phyloP scores from a whole-genome alignment of 2,113 vertebrate species.

The Oreocharis arfaki region DNA sequence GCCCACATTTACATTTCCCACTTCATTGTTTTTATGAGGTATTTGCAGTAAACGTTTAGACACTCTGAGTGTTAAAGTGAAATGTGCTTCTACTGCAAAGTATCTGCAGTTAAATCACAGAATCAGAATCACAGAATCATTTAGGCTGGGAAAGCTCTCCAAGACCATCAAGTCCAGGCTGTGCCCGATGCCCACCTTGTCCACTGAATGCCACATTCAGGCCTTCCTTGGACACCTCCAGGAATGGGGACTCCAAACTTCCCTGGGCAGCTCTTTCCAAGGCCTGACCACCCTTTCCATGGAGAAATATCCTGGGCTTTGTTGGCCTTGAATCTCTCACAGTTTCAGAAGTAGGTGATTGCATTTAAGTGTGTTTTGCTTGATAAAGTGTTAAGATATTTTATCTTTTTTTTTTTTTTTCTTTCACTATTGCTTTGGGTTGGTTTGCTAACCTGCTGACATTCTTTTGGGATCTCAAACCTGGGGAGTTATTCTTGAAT shows the following conservation, averaged over 20 bases:
- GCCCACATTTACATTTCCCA: not conserved
- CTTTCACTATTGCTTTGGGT: not conserved
- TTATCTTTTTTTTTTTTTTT: not conserved
- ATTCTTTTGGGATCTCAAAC: not conserved
- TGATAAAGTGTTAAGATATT: not conserved
- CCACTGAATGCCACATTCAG: not conserved
- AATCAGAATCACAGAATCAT: not conserved
- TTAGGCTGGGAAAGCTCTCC: not conserved
- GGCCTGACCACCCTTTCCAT: rapidly evolving
- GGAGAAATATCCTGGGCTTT: not conserved
- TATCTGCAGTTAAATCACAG: not conserved
- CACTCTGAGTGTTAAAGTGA: not conserved
- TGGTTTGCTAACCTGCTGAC: not conserved
- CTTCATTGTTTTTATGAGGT: not conserved
- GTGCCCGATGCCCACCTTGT: not conserved
- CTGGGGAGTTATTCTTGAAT: not conserved
- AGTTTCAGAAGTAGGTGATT: not conserved
- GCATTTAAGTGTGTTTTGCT: not conserved
- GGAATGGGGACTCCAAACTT: not conserved
- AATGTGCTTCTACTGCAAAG: not conserved
- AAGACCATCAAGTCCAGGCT: rapidly evolving
- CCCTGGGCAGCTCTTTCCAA: not conserved
- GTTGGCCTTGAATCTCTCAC: not conserved
- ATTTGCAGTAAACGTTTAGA: not conserved
- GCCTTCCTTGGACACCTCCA: not conserved